These are phyloP conservation scores for Cotesia vestalis DNA, from an alignment of 1,140 invertebrate species.

Conservation along the genomic window DNA sequence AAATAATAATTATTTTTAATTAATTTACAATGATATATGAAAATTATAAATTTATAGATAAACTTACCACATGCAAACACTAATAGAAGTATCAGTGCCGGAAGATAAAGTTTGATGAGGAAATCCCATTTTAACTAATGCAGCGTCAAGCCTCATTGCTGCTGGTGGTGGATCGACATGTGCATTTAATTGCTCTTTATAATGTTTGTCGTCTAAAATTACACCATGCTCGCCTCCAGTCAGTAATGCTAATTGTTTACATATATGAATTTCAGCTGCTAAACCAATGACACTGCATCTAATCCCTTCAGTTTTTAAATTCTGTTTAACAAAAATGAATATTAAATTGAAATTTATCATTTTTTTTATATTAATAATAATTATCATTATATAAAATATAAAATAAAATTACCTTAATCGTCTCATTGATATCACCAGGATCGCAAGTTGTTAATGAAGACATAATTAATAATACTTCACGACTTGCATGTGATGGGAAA, in stretches of 20 bases:
- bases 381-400: no score
- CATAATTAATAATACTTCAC: constrained; percentile 91
- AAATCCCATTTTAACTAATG: constrained; percentile 93
- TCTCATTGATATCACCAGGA: constrained; percentile 89
- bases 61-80: constrained; percentile 87
- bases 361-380: no score
- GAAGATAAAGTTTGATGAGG: constrained; percentile 72
- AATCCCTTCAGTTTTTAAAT: constrained; percentile 70
- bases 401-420: constrained; percentile 75
- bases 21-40: background rate
- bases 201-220: constrained; percentile 92
- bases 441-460: constrained; percentile 97
- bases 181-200: constrained; percentile 78
- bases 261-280: constrained; percentile 93
- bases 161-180: constrained; percentile 91
- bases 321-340: background rate
- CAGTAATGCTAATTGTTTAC: constrained; percentile 81
- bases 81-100: constrained; percentile 72
- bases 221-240: constrained; percentile 89
- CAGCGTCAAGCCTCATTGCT: constrained; percentile 79
- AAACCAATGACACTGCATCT: constrained; percentile 94
- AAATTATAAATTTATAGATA: constrained; percentile 9
- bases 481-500: constrained; percentile 90
- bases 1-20: constrained; percentile 22
- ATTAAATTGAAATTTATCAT: background rate